These are phyloP conservation scores for Gymnoscopelus microlampas DNA, from an alignment of 2,797 vertebrate species.

Conservation along the genomic window DNA sequence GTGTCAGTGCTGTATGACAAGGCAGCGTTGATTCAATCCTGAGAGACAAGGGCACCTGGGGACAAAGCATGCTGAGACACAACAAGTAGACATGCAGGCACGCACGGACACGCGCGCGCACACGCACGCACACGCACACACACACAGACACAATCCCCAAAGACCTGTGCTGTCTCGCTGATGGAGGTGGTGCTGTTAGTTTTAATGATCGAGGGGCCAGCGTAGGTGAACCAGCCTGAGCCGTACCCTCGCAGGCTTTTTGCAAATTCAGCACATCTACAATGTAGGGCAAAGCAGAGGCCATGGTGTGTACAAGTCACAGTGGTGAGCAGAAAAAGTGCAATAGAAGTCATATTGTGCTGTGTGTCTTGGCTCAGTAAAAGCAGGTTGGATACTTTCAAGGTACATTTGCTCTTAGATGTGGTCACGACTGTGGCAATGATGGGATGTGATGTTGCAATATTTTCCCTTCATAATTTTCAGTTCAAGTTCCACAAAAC, in stretches of 20 bases:
- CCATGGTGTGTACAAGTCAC: conserved; percentile 61
- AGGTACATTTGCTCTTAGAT: conserved; percentile 25
- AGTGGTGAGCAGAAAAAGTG: conserved; percentile 44
- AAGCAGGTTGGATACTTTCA: conserved; percentile 31
- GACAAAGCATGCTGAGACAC: conserved; percentile 24
- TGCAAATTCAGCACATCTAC: conserved; percentile 72
- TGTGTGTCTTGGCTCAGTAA: not conserved
- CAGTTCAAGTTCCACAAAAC: conserved; percentile 26
- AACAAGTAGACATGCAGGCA: not conserved
- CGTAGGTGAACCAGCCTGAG: conserved; percentile 66
- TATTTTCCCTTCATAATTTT: not conserved
- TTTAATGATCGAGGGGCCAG: conserved; percentile 73
- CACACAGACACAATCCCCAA: conserved; percentile 22
- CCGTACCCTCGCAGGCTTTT: conserved; percentile 58
- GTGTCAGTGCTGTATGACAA: conserved; percentile 25
- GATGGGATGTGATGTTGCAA: conserved; percentile 26
- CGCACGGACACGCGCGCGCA: not conserved
- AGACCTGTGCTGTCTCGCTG: conserved; percentile 49
- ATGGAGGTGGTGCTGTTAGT: conserved; percentile 65
- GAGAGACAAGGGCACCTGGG: conserved; percentile 24
- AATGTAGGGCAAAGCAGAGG: conserved; percentile 74
- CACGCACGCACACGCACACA: conserved; percentile 1
- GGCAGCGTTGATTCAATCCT: conserved; percentile 34
- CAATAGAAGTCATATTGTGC: conserved; percentile 33
- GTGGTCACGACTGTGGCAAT: conserved; percentile 31